Base-by-base conservation (phyloP, 1,140 invertebrate genomes). In the Caenorhabditis latens region DNA sequence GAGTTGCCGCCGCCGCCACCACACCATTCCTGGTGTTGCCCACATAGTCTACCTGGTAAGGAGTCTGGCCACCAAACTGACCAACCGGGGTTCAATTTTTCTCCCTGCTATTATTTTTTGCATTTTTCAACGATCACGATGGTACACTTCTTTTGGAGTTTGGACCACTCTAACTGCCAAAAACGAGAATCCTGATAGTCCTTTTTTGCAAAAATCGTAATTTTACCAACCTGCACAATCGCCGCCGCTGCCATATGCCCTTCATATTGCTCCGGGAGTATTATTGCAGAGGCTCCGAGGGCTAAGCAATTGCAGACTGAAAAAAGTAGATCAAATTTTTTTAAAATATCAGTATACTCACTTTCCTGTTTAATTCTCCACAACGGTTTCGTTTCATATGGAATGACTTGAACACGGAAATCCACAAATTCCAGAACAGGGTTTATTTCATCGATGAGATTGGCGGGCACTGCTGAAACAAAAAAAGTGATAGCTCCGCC, bases 211-310 rank as follows among this genome's bases (percentile, higher is more conserved):
- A 57, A 57, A 57, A 57, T 19, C 19, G 19, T n/a, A n/a, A n/a
- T n/a, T n/a, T n/a, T n/a, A n/a, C n/a, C n/a, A n/a, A 79, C 71
- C 71, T 79, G 71, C 50, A 79, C 71, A 21, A 79, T 79, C 5
- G 71, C 71, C 5, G 71, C 71, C 13, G 71, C 71, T 24, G 71
- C 71, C 71, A 79, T 8, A 24, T 79, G 43, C 14, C 71, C 71
- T 16, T 79, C 71, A 24, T 50, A 79, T 50, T 79, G 71, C 24
- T 79, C 46, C 4, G 71, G 71, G 11, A 79, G 71, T 9, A 79
- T 79, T 11, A 79, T 50, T 9, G 71, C 71, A 8, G 71, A 48
- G n/a, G 46, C 71, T 8, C 71, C 71, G 19, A 79, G 43, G 9
- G 46, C 40, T n/a, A 79, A 43, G 24, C 43, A 50, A n/a, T 53